A percentile compares a stretch with the other conserved stretches of the same genome.
Conservation (phyloP, 53 echinoderm and acorn worm species). For the Pentamera pediparva region DNA sequence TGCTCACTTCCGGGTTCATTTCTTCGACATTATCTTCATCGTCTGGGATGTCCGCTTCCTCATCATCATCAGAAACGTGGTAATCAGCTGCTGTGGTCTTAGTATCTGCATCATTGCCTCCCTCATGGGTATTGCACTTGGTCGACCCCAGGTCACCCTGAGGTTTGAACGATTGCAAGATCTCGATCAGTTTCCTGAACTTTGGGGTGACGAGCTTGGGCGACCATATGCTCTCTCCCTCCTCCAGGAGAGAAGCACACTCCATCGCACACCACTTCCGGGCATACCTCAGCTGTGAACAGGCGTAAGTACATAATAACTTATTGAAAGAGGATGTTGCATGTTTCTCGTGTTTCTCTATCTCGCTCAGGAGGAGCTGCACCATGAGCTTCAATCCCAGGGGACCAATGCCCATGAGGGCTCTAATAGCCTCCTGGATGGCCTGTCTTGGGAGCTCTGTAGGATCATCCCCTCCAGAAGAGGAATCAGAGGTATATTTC, state of each 20-base stretch:
- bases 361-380: slow-evolving; percentile 66
- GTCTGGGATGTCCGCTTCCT: slow-evolving; percentile 54
- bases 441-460: slow-evolving; percentile 50
- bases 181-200: slow-evolving; percentile 59
- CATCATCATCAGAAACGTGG: slow-evolving; percentile 50
- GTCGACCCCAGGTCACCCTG: slow-evolving; percentile 15
- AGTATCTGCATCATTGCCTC: slow-evolving; percentile 14
- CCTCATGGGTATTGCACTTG: slow-evolving; percentile 9
- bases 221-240: slow-evolving; percentile 28
- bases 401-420: slow-evolving; percentile 65
- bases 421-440: slow-evolving; percentile 55
- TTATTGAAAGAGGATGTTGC: slow-evolving; percentile 44
- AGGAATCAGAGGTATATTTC: neutral
- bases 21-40: too few species aligned
- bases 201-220: slow-evolving; percentile 58
- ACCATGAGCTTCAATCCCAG: slow-evolving; percentile 71
- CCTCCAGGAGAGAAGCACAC: slow-evolving; percentile 24
- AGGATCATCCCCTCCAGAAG: slow-evolving; percentile 36
- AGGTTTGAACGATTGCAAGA: slow-evolving; percentile 57
- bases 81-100: slow-evolving; percentile 51
- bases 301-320: slow-evolving; percentile 55
- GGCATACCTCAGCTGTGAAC: slow-evolving; percentile 64
- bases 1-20: neutral
- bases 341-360: slow-evolving; percentile 77
- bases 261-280: slow-evolving; percentile 60